Conservation (phyloP, 1,140 invertebrate species). For the Lithobius niger region DNA sequence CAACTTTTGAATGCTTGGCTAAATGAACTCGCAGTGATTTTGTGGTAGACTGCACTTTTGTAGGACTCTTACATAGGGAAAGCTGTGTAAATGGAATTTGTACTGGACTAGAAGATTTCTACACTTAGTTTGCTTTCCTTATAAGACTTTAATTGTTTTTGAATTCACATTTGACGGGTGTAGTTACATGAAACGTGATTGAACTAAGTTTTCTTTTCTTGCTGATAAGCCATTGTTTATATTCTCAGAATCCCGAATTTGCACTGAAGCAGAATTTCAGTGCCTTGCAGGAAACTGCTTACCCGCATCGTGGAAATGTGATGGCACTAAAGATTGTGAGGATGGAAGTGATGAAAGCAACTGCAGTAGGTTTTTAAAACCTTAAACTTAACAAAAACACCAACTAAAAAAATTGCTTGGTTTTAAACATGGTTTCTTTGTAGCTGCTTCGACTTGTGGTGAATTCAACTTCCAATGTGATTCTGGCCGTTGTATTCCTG, state of each 20-base stretch:
- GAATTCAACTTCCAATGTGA: conserved; percentile 18
- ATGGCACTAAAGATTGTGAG: conserved; percentile 36
- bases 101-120: not conserved
- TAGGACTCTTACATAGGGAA: too few species aligned
- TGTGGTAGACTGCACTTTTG: too few species aligned
- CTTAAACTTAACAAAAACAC: not conserved
- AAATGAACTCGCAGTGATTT: too few species aligned
- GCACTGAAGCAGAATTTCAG: conserved; percentile 37
- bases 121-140: too few species aligned
- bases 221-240: not conserved
- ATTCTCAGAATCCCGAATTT: conserved; percentile 3
- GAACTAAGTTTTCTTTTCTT: not conserved
- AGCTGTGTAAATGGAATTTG: conserved; percentile 36
- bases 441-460: not conserved
- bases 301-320: conserved; percentile 37
- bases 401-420: not conserved
- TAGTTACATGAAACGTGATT: not conserved
- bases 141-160: too few species aligned
- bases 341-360: conserved; percentile 27
- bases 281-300: conserved; percentile 53
- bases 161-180: not conserved
- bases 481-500: conserved; percentile 11
- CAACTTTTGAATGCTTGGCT: too few species aligned
- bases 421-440: not conserved
- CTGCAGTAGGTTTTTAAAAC: conserved; percentile 39